Evolutionary conservation across 1,140 invertebrate species (phyloP), one percentile per base, ranked within the genome.

Genomic region (Solen grandis): DNA sequence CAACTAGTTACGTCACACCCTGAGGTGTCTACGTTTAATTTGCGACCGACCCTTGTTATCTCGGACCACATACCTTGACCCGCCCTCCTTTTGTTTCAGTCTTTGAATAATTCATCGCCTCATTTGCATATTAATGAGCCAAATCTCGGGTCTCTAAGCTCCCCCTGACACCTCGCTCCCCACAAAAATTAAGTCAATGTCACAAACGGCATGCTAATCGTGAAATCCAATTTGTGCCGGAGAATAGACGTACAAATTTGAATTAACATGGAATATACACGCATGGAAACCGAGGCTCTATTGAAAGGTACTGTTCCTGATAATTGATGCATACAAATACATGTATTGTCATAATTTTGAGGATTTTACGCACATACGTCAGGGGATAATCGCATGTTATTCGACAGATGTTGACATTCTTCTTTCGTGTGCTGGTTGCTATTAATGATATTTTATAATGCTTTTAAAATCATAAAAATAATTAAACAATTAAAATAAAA

Each of bases 281-380:
- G 76, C 8, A 83, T 87, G 74, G 86, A 87, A 73, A 73, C 81
- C 22, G 86, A 87, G 33, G 82, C 82, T 0, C 66, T 87, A 31
- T 57, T 86, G 29, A 86, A 88, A 88, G 86, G 86, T 88, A 81
- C 22, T 82, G 27, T 16, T 4, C 33, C 29, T 27, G n/a, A n/a
- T n/a, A n/a, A n/a, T n/a, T n/a, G n/a, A n/a, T n/a, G n/a, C n/a
- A n/a, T n/a, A n/a, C n/a, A n/a, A n/a, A n/a, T n/a, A n/a, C n/a
- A n/a, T n/a, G n/a, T n/a, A n/a, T n/a, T n/a, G n/a, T n/a, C n/a
- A n/a, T n/a, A n/a, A n/a, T n/a, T n/a, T n/a, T n/a, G n/a, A n/a
- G n/a, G n/a, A n/a, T n/a, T n/a, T n/a, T n/a, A n/a, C n/a, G n/a
- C n/a, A n/a, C n/a, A n/a, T n/a, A n/a, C n/a, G n/a, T n/a, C n/a